Evolutionary conservation across 2,888 invertebrate genomes (phyloP).

Genomic region (Caenorhabditis sp.): DNA sequence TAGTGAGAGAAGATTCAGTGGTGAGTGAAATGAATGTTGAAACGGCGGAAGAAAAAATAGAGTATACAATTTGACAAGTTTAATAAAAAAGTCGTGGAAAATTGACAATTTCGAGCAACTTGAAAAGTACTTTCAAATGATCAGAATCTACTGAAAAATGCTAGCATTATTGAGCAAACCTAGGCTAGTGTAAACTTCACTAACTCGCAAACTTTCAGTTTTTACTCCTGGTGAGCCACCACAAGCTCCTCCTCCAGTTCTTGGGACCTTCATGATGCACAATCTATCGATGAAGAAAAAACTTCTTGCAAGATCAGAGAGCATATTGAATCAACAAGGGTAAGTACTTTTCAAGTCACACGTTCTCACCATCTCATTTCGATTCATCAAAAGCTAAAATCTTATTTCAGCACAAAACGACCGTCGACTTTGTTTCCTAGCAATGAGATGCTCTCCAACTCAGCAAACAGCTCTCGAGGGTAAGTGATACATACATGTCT

Average conservation of each 20-base stretch:
- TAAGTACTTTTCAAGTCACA: background rate
- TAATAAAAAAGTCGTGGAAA: too few species aligned
- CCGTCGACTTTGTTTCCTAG: conserved; percentile 58
- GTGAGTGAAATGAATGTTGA: too few species aligned
- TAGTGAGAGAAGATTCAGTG: conserved; percentile 64
- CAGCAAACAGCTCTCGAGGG: conserved; percentile 55
- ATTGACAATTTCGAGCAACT: too few species aligned
- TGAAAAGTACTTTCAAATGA: too few species aligned
- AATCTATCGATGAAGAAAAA: conserved; percentile 62
- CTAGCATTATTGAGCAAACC: too few species aligned
- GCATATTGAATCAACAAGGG: conserved; percentile 51
- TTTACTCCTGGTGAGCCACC: conserved; percentile 65
- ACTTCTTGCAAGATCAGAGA: conserved; percentile 62
- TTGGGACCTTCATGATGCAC: conserved; percentile 70
- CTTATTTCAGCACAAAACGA: conserved; percentile 51
- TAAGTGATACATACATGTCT: background rate
- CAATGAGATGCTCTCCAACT: conserved; percentile 63
- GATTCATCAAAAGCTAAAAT: background rate
- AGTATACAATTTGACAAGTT: too few species aligned
- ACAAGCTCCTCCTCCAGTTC: conserved; percentile 68
- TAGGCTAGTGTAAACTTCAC: too few species aligned
- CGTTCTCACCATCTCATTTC: too few species aligned
- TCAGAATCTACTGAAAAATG: background rate
- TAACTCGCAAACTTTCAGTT: conserved; percentile 50
- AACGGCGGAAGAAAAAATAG: too few species aligned